Evolutionary conservation across 2,888 invertebrate species (phyloP), one percentile per base, ranked within the genome.

Genomic region (Galerucella pusilla): DNA sequence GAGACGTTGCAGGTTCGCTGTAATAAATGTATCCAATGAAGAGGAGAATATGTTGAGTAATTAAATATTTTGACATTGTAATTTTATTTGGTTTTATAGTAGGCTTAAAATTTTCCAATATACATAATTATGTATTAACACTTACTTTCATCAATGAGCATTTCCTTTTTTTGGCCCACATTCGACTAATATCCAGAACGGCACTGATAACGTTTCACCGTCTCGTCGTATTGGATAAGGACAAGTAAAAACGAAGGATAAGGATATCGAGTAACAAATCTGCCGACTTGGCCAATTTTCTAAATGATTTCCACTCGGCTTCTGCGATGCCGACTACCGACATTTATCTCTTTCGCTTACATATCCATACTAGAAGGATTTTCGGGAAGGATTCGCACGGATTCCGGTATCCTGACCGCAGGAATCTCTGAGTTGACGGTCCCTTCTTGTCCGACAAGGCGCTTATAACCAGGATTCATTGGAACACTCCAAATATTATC

Each of bases 281-380:
- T 71, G 74, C 74, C 74, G 74, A 74, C 71, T 74, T 66, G 65
- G 74, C 74, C 74, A 69, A 74, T 74, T 74, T 74, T 74, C 74
- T 71, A 74, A 74, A 74, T 74, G 74, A 74, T 74, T 71, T 71
- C 71, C 59, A 64, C 73, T 73, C 71, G 73, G 68, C 68, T 67
- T 63, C 68, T 67, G 45, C 68, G 61, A 63, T 69, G 72, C 71
- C 75, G 68, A 61, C 71, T 59, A 73, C 69, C 49, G 49, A 71
- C 71, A 71, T 71, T 71, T 71, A 71, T 71, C 63, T 71, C 46
- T 60, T 68, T 42, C 71, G 71, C 54, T 71, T 71, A 71, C 65
- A 64, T 25, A 64, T 54, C 20, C 54, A 63, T 35, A 65, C 71
- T 54, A 54, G 57, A 65, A 71, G 71, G 71, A 71, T 71, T 71